Percentiles rank a stretch among this genome's conserved stretches.
Evolutionary conservation across 2,113 vertebrate species (phyloP).

Genomic region (Corythaeola cristata): DNA sequence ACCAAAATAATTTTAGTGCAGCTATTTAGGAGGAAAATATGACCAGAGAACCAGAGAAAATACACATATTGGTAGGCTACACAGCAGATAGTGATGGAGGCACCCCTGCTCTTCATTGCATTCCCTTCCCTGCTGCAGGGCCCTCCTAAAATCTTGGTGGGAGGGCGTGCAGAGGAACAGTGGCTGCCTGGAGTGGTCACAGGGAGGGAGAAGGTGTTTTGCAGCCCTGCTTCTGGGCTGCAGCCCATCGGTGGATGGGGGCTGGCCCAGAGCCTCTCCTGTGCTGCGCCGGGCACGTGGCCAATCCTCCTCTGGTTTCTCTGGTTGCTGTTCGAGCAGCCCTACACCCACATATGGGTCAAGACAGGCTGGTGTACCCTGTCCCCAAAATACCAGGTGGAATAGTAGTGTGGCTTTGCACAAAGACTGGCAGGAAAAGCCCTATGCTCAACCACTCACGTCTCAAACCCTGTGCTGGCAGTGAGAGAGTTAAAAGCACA

Average conservation of each 20-base stretch:
- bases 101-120: neutral
- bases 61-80: accelerated
- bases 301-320: too few species aligned
- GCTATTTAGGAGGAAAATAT: neutral
- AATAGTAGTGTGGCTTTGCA: neutral
- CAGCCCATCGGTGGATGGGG: too few species aligned
- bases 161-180: neutral
- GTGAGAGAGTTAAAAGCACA: neutral
- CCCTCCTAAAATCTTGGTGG: neutral
- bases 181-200: accelerated
- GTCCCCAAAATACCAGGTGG: neutral
- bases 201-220: neutral
- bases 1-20: constrained; percentile 11
- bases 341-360: neutral
- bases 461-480: neutral
- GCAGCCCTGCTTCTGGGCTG: neutral
- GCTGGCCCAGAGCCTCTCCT: neutral
- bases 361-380: neutral
- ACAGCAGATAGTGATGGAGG: neutral
- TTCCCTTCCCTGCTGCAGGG: neutral
- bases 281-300: accelerated
- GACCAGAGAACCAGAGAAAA: neutral
- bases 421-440: neutral
- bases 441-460: accelerated
- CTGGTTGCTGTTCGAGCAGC: neutral